Evolutionary conservation across 2,113 vertebrate species (phyloP), one percentile per base, ranked within the genome.

Genomic region (Triplophysa siluroides): DNA sequence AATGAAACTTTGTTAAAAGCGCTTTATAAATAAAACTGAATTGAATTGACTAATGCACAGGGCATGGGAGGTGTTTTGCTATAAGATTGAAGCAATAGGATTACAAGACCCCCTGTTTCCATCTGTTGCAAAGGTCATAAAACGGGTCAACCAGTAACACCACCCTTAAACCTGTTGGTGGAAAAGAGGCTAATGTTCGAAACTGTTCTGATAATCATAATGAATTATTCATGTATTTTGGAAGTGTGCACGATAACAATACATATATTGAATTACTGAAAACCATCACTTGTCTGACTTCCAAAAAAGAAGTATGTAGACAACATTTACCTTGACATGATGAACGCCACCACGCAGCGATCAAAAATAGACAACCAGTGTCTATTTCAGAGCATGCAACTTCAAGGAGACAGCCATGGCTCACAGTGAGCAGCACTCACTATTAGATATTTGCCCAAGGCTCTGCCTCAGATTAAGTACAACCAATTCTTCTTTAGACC

Each of bases 101-200:
- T 83, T 81, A 81, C 12, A 81, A 5, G 0, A 19, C 50, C 29
- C 60, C 76, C 10, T 33, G n/a, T 41, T 62, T 80, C 64, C 61
- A 81, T 85, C 77, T 83, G 77, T 66, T 29, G 33, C 24, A 54
- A 76, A 66, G 50, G 74, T 68, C 50, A 54, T 50, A 18, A 65
- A 66, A 14, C 9, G 23, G 45, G 50, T 21, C 24, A 23, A 71
- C 24, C 58, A 8, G 45, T 52, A 66, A 43, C 47, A 24, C 58
- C 60, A 38, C 3, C 8, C 2, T 60, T 33, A 33, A 33, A 38
- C 33, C 33, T 8, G 33, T 38, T 1, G 33, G 5, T 38, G 33
- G 33, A 38, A 7, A 38, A 38, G 33, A 38, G 8, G 6, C 33
- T 38, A 7, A 38, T 38, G 33, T 38, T 38, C 7, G 0, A 38